Evolutionary conservation across 2,113 vertebrate genomes (phyloP).

Genomic region (Hoplias malabaricus): DNA sequence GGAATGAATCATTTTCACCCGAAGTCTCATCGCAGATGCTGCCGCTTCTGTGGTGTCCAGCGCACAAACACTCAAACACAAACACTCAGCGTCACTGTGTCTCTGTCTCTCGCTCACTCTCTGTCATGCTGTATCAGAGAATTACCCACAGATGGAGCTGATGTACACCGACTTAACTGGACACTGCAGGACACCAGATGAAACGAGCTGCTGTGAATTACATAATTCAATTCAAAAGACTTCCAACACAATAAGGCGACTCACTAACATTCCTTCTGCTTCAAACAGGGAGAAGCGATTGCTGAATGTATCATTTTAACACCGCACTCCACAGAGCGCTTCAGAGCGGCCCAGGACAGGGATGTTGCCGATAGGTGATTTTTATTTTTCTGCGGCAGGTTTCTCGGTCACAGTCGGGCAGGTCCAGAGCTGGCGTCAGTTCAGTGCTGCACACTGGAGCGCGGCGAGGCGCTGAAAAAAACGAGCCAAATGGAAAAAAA

Average conservation of each 20-base stretch:
- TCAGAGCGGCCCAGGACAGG: constrained; percentile 21
- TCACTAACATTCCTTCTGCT: background rate
- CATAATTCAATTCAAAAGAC: constrained; percentile 20
- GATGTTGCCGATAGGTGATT: constrained; percentile 12
- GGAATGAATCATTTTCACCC: constrained; percentile 58
- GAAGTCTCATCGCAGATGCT: constrained; percentile 21
- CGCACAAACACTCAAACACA: constrained; percentile 13
- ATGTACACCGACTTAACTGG: constrained; percentile 28
- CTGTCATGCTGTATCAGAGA: constrained; percentile 32
- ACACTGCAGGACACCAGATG: background rate
- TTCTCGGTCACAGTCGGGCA: constrained; percentile 27
- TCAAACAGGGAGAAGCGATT: background rate
- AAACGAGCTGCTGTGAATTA: constrained; percentile 25
- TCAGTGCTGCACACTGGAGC: constrained; percentile 10
- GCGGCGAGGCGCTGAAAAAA: constrained; percentile 16
- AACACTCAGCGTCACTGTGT: background rate
- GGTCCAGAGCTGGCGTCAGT: constrained; percentile 13
- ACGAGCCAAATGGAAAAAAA: constrained; percentile 28
- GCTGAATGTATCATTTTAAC: background rate
- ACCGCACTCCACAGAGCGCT: constrained; percentile 9
- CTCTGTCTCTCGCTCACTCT: background rate
- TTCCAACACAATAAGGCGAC: background rate
- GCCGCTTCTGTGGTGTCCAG: constrained; percentile 6
- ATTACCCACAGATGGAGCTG: constrained; percentile 50
- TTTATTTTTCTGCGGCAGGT: constrained; percentile 12